phyloP scores from a whole-genome alignment of 2,888 invertebrate genomes.

The Macrophya annulata region DNA sequence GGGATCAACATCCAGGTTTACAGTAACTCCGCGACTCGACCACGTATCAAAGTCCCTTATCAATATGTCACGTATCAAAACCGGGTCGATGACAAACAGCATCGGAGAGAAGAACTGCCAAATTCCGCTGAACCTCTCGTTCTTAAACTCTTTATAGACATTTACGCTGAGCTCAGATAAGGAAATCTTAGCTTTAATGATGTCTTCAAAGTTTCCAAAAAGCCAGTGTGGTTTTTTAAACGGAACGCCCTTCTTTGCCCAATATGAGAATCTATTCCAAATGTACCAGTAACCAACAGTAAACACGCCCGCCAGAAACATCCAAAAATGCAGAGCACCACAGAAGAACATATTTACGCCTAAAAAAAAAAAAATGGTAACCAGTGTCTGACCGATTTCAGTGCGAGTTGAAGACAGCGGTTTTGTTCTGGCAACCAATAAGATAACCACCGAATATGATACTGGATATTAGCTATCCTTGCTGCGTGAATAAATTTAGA shows the following conservation, averaged over 20 bases:
- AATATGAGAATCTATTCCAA: constrained; percentile 7
- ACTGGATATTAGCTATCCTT: too few relatives aligned
- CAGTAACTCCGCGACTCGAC: constrained; percentile 84
- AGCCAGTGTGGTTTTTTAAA: not conserved
- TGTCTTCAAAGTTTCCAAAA: constrained; percentile 83
- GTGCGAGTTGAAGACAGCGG: not conserved
- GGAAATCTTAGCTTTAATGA: constrained; percentile 81
- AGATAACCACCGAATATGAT: not conserved
- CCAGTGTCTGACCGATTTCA: not conserved
- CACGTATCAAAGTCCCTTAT: constrained; percentile 85
- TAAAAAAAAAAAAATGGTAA: not conserved
- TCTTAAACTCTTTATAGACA: constrained; percentile 46
- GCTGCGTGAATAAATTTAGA: too few relatives aligned
- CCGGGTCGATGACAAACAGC: constrained; percentile 83
- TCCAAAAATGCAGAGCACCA: not conserved
- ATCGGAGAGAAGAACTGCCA: constrained; percentile 84
- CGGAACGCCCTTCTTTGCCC: constrained; percentile 19
- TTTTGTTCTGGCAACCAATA: too few relatives aligned
- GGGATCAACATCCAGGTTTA: constrained; percentile 84
- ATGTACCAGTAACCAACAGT: not conserved
- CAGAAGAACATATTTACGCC: not conserved
- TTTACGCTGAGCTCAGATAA: constrained; percentile 83
- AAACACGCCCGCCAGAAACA: not conserved
- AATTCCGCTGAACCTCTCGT: constrained; percentile 81
- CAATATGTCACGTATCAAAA: constrained; percentile 82